Conservation (phyloP, 2,888 invertebrate species). For the Drosophila engyochracea region DNA sequence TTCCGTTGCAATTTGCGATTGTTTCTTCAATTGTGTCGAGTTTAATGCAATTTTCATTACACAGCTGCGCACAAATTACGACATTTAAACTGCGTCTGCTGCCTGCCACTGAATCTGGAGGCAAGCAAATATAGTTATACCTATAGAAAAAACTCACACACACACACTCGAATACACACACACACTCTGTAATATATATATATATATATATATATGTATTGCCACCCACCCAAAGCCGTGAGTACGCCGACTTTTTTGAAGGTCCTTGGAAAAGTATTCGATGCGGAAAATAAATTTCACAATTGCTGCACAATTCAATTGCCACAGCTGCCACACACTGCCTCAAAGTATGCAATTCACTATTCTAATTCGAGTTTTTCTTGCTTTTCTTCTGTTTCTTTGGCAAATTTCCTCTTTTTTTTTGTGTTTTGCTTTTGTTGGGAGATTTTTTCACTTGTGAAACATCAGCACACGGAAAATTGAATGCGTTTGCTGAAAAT, state of each 20-base stretch:
- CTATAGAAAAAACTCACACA: background rate
- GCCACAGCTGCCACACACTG: conserved; percentile 21
- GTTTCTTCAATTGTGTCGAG: conserved; percentile 20
- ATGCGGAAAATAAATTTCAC: conserved; percentile 40
- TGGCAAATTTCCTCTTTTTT: conserved; percentile 13
- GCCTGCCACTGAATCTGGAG: conserved; percentile 6
- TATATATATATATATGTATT: conserved; percentile 2
- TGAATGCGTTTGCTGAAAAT: conserved; percentile 69
- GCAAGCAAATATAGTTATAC: conserved; percentile 1
- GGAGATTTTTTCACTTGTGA: conserved; percentile 57
- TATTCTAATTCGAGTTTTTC: conserved; percentile 5
- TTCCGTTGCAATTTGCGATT: conserved; percentile 1
- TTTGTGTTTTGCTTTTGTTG: conserved; percentile 11
- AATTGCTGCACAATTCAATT: conserved; percentile 29
- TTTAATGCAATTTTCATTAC: conserved; percentile 60
- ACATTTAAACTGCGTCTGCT: conserved; percentile 54
- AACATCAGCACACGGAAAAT: conserved; percentile 71
- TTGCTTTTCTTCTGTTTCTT: background rate
- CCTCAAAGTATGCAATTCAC: conserved; percentile 61
- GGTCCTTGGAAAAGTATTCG: conserved; percentile 71
- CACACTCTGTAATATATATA: background rate
- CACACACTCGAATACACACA: conserved; percentile 3
- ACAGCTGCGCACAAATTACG: conserved; percentile 71
- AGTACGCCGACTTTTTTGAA: conserved; percentile 45
- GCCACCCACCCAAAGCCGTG: conserved; percentile 29